Percentiles rank a stretch among this genome's conserved stretches.
phyloP scores from a whole-genome alignment of 2,888 invertebrate species.

The Hoplodrina ambigua region DNA sequence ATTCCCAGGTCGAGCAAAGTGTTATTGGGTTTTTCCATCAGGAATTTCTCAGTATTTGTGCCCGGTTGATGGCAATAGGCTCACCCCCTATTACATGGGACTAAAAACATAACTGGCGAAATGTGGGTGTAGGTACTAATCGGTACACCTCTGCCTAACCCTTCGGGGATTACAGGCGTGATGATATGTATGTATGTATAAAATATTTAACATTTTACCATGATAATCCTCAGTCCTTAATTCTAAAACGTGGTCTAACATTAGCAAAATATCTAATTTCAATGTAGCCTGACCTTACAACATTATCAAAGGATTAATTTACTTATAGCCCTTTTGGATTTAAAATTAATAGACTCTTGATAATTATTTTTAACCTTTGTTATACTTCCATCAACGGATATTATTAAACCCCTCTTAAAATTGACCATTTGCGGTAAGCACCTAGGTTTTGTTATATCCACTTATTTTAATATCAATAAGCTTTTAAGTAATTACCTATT shows the following conservation, averaged over 20 bases:
- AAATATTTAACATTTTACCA: no score
- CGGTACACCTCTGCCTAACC: no score
- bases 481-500: neutral
- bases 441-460: neutral
- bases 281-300: neutral
- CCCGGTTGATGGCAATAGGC: no score
- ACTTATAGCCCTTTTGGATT: neutral
- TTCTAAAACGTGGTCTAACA: neutral
- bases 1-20: no score
- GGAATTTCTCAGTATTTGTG: no score
- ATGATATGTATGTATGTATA: no score
- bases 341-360: neutral
- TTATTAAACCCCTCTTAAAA: constrained; percentile 18
- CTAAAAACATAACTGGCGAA: no score
- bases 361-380: constrained; percentile 4
- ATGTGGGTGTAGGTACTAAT: no score
- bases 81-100: no score
- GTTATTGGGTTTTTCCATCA: no score
- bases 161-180: no score
- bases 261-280: neutral
- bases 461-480: neutral
- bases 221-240: neutral
- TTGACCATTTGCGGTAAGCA: constrained; percentile 1
- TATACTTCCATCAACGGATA: neutral
- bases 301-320: neutral